Evolutionary conservation across 1,140 invertebrate genomes (phyloP).

Genomic region (Leguminivora glycinivorella): DNA sequence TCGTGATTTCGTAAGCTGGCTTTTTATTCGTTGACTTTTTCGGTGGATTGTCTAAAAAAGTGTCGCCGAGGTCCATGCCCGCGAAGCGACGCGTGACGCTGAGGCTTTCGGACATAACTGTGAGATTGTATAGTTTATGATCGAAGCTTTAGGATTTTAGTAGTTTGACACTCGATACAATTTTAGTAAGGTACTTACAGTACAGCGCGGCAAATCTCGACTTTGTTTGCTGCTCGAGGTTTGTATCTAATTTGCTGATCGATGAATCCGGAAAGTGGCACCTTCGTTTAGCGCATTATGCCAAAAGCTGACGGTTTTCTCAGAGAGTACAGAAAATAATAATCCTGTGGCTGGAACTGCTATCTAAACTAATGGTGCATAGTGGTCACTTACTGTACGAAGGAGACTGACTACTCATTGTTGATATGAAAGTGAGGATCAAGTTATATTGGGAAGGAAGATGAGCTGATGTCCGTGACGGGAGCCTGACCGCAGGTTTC

Average conservation of each 20-base stretch:
- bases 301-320: too few relatives aligned
- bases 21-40: slow-evolving; percentile 52
- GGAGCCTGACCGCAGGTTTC: slow-evolving; percentile 7
- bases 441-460: not conserved
- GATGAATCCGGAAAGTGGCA: not conserved
- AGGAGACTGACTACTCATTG: not conserved
- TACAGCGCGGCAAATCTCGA: too few relatives aligned
- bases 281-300: too few relatives aligned
- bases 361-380: not conserved
- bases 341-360: not conserved
- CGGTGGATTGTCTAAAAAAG: slow-evolving; percentile 42
- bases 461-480: not conserved
- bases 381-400: not conserved
- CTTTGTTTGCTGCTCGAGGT: too few relatives aligned
- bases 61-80: slow-evolving; percentile 49
- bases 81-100: slow-evolving; percentile 33
- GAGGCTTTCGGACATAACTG: slow-evolving; percentile 11
- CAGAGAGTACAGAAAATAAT: not conserved
- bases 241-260: not conserved
- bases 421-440: not conserved
- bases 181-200: too few relatives aligned
- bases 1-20: slow-evolving; percentile 54
- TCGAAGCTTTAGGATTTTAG: not conserved
- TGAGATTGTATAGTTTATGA: slow-evolving; percentile 8
- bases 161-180: too few relatives aligned